A percentile compares a stretch with the other conserved stretches of the same genome.
phyloP scores from a whole-genome alignment of 2,113 vertebrate genomes.

The human region DNA sequence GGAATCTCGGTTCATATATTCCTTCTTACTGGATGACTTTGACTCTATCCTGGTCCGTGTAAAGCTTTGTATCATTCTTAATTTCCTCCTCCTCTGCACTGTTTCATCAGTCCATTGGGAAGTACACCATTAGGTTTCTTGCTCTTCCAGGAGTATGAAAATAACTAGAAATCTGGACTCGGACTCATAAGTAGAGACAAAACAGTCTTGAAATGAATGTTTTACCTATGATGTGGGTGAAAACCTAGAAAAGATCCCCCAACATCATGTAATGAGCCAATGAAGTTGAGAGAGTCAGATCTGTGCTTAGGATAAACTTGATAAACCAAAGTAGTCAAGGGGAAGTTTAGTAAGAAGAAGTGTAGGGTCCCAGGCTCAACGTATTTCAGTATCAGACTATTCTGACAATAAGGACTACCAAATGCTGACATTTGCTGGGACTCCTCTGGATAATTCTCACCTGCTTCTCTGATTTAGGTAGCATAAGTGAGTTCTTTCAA shows the following conservation, averaged over 20 bases:
- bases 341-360: not conserved
- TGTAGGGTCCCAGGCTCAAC: not conserved
- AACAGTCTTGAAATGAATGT: not conserved
- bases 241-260: not conserved
- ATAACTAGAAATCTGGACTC: constrained; percentile 20
- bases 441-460: not conserved
- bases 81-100: not conserved
- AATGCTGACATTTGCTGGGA: not conserved
- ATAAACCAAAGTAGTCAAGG: not conserved
- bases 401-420: not conserved
- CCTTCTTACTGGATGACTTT: not conserved
- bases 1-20: not conserved
- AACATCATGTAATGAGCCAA: not conserved
- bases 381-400: not conserved
- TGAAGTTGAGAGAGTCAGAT: not conserved
- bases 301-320: not conserved
- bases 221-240: not conserved
- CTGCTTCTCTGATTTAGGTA: not conserved
- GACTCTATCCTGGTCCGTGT: not conserved
- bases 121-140: not conserved
- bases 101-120: not conserved
- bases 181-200: not conserved
- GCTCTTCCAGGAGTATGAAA: not conserved
- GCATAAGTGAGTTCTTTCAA: not conserved
- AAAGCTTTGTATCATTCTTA: not conserved